phyloP scores from a whole-genome alignment of 2,113 vertebrate species.

The Anarrhichthys ocellatus region DNA sequence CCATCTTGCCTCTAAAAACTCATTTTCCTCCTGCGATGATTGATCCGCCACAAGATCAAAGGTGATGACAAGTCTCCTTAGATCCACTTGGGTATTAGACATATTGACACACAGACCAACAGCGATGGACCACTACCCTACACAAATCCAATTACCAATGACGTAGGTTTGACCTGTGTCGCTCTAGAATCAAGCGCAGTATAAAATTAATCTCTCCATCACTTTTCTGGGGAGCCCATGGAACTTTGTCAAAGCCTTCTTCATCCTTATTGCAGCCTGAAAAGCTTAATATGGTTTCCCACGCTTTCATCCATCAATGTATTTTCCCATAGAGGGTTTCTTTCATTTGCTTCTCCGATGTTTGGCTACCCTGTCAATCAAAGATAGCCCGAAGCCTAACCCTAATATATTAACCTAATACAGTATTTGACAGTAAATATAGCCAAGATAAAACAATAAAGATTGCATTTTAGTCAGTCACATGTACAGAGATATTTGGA shows the following conservation, averaged over 20 bases:
- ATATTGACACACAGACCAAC: conserved; percentile 6
- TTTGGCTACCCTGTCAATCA: neutral
- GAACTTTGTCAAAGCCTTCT: neutral
- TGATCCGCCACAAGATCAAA: conserved; percentile 5
- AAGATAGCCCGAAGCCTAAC: neutral
- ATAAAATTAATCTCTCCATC: neutral
- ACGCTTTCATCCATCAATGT: conserved; percentile 6
- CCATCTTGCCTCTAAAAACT: neutral
- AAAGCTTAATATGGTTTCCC: neutral
- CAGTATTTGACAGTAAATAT: neutral
- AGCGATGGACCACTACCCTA: neutral
- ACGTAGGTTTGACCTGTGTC: neutral
- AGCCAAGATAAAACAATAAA: too few relatives aligned
- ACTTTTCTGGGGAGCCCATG: neutral
- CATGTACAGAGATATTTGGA: neutral
- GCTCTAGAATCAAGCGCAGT: neutral
- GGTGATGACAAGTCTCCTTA: conserved; percentile 2
- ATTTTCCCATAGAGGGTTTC: neutral
- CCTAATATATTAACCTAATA: neutral
- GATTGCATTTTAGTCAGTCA: neutral
- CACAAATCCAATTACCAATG: conserved; percentile 1
- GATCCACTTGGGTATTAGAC: neutral
- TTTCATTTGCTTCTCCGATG: neutral
- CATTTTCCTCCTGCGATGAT: conserved; percentile 16
- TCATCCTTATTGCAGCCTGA: neutral